Conservation (phyloP, 2,113 vertebrate species). For the Jacana jacana region DNA sequence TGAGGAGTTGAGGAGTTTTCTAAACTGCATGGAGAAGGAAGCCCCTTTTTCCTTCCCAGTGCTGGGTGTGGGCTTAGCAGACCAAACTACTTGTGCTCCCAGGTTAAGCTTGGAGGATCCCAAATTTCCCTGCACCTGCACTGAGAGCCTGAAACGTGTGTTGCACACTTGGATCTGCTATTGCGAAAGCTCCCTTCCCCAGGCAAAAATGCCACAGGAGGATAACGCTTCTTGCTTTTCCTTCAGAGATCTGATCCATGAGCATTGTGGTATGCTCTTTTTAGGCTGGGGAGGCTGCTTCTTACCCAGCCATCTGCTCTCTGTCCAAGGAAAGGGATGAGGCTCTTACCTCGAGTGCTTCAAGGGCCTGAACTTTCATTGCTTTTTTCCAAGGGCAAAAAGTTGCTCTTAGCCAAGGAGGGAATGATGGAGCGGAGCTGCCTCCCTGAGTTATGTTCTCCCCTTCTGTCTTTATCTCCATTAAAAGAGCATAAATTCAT, state of each 20-base stretch:
- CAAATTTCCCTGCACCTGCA: accelerated
- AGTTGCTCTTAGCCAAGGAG: neutral
- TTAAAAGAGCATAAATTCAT: conserved; percentile 45
- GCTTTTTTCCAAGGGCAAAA: neutral
- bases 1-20: neutral
- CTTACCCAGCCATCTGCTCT: neutral
- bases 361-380: neutral
- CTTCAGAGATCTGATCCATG: neutral
- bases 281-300: neutral
- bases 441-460: conserved; percentile 44
- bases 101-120: neutral
- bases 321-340: conserved; percentile 41
- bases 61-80: accelerated
- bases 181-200: neutral
- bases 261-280: neutral
- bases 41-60: neutral
- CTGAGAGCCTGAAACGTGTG: accelerated
- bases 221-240: accelerated
- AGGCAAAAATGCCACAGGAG: no score
- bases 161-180: accelerated
- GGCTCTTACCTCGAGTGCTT: conserved; percentile 19
- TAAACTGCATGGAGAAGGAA: neutral
- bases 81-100: accelerated
- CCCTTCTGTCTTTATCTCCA: conserved; percentile 17
- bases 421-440: neutral